Conservation (phyloP, 2,888 invertebrate genomes). For the Orthosia incerta region DNA sequence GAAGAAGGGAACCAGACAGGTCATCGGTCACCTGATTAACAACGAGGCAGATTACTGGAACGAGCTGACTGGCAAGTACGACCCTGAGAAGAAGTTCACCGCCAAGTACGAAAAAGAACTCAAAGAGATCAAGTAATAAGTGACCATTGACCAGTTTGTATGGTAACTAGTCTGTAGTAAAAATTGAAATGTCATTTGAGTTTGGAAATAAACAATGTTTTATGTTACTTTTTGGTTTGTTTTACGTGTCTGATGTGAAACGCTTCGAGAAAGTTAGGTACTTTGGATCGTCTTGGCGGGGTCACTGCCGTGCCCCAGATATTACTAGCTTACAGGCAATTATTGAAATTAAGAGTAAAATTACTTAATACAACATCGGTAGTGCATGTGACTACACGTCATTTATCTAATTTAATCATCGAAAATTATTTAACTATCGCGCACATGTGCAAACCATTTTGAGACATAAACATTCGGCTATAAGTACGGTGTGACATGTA, state of each 20-base stretch:
- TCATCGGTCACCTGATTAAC: conserved; percentile 77
- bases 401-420: too few species aligned
- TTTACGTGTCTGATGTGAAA: background rate
- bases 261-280: background rate
- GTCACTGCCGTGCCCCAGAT: background rate
- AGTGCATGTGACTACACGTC: too few species aligned
- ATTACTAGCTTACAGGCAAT: background rate
- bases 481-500: too few species aligned
- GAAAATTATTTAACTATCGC: too few species aligned
- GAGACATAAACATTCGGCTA: too few species aligned
- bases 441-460: too few species aligned
- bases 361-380: background rate
- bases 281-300: background rate
- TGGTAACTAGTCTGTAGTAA: background rate
- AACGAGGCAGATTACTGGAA: conserved; percentile 79
- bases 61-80: conserved; percentile 80
- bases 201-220: conserved; percentile 24
- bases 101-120: conserved; percentile 79
- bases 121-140: conserved; percentile 64
- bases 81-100: conserved; percentile 78
- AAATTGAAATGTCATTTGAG: conserved; percentile 34
- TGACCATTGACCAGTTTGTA: background rate
- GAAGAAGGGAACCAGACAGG: conserved; percentile 69
- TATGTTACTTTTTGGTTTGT: conserved; percentile 1
- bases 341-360: background rate